Percentiles rank a stretch among this genome's conserved stretches.
These are phyloP conservation scores for Patella vulgata DNA, from an alignment of 1,140 invertebrate genomes.

Conservation along the genomic window DNA sequence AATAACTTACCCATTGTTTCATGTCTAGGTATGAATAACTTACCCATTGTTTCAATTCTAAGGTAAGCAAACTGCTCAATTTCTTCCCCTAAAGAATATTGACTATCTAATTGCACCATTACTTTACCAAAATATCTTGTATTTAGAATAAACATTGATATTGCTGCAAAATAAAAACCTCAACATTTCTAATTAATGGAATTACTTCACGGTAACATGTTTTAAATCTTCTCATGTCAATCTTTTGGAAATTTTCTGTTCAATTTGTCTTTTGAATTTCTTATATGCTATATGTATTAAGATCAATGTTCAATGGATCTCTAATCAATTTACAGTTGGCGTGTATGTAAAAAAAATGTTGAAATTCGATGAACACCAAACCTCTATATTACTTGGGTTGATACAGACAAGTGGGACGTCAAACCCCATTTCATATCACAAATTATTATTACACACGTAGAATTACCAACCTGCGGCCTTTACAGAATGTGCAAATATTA, in stretches of 20 bases:
- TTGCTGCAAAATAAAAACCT: conserved; percentile 66
- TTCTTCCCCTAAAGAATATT: conserved; percentile 75
- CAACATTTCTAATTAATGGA: background rate
- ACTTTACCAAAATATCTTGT: conserved; percentile 84
- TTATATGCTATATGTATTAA: too few species aligned
- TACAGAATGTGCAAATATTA: conserved; percentile 89
- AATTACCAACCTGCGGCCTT: conserved; percentile 66
- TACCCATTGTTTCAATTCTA: conserved; percentile 79
- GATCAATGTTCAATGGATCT: too few species aligned
- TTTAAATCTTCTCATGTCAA: too few species aligned
- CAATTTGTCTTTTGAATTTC: too few species aligned
- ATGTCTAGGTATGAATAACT: conserved; percentile 75
- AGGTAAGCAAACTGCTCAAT: conserved; percentile 80
- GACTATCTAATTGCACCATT: conserved; percentile 80
- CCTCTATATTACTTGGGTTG: background rate
- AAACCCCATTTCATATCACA: background rate
- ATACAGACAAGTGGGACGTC: background rate
- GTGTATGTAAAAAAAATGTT: background rate
- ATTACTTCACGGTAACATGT: background rate
- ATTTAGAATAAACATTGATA: conserved; percentile 84
- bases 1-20: conserved; percentile 77
- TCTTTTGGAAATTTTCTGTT: too few species aligned
- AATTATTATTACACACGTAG: background rate
- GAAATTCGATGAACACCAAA: background rate
- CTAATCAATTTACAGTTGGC: too few species aligned